Percentiles rank a stretch among this genome's conserved stretches.
phyloP scores from a whole-genome alignment of 2,888 invertebrate genomes.

The Xanthia icteritia region DNA sequence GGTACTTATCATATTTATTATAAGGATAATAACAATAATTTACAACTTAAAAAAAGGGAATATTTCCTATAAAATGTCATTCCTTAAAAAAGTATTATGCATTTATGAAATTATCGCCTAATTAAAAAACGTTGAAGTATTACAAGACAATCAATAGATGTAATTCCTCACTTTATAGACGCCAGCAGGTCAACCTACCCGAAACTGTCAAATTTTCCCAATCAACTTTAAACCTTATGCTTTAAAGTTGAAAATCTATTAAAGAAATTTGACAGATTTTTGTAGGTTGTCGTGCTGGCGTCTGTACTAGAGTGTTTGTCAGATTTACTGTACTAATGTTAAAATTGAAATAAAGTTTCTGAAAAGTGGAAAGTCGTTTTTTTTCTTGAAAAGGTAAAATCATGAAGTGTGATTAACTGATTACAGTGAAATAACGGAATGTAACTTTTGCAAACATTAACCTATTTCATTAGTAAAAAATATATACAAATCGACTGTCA shows the following conservation, averaged over 20 bases:
- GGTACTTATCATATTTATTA: constrained; percentile 1
- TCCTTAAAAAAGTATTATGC: constrained; percentile 51
- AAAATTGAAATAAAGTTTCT: constrained; percentile 43
- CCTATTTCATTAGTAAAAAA: not conserved
- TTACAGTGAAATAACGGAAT: no score
- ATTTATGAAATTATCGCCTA: constrained; percentile 42
- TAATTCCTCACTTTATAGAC: constrained; percentile 39
- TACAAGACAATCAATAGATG: constrained; percentile 40
- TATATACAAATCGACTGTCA: constrained; percentile 24
- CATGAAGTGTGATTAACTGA: no score
- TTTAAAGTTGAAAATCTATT: no score
- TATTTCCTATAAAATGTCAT: constrained; percentile 23
- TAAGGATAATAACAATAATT: constrained; percentile 14
- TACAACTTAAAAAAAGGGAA: constrained; percentile 13
- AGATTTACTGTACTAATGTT: constrained; percentile 52
- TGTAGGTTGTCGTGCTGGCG: no score
- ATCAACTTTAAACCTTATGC: no score
- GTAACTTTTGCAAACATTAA: not conserved
- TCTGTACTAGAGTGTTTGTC: constrained; percentile 33
- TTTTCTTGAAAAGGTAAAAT: not conserved
- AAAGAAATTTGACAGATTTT: no score
- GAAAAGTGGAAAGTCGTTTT: constrained; percentile 3
- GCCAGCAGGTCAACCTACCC: no score
- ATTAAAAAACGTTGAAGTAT: constrained; percentile 48
- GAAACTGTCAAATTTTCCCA: no score